Conservation (phyloP, 37 sponge, comb jelly and placozoan genomes). For the Oopsacas minuta region DNA sequence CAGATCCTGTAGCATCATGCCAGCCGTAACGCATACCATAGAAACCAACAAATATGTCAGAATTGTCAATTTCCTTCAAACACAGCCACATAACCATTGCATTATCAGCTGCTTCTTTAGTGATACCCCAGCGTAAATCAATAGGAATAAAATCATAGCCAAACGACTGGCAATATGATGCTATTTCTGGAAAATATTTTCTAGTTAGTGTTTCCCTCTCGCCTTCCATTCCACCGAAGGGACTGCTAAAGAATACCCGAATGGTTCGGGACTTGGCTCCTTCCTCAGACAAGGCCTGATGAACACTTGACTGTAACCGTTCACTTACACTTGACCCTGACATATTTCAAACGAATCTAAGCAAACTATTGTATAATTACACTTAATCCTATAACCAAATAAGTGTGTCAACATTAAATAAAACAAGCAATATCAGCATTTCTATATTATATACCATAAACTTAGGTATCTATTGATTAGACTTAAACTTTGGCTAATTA, state of each 20-base stretch:
- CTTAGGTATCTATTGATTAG: no score
- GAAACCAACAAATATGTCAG: constrained; percentile 16
- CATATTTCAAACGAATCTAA: neutral
- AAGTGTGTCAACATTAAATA: no score
- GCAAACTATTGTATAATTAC: no score
- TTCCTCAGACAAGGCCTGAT: neutral
- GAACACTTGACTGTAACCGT: neutral
- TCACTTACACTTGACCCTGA: neutral
- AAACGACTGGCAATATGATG: neutral
- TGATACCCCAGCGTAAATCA: constrained; percentile 20
- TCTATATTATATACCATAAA: no score
- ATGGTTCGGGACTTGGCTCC: neutral
- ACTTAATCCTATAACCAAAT: no score
- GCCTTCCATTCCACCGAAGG: constrained; percentile 17
- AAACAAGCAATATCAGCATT: no score
- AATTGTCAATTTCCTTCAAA: constrained; percentile 16
- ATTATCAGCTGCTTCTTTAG: neutral
- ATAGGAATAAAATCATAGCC: constrained; percentile 20
- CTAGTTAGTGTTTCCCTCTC: constrained; percentile 3
- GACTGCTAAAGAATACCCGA: constrained; percentile 14
- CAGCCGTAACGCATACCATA: constrained; percentile 22
- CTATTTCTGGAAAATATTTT: neutral
- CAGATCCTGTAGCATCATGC: neutral
- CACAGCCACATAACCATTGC: neutral
- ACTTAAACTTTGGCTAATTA: no score